phyloP scores from a whole-genome alignment of 2,888 invertebrate genomes.

The Gastracanthus pulcherrimus region DNA sequence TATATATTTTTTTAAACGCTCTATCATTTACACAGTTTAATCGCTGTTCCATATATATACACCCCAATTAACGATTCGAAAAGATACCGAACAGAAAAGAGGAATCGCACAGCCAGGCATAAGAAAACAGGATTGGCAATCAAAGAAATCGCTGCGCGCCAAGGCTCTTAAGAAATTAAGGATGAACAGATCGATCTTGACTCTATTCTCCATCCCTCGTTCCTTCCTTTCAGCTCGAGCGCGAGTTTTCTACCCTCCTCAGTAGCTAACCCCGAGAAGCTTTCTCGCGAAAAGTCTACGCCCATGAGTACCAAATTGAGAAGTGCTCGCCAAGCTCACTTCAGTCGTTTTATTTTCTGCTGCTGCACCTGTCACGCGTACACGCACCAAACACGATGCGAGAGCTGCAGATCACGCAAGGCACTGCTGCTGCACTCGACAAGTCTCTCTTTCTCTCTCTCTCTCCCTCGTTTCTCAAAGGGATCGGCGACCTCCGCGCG shows the following conservation, averaged over 20 bases:
- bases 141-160: conserved; percentile 2
- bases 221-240: background rate
- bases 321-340: no score
- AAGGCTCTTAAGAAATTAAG: conserved; percentile 35
- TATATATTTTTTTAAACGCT: no score
- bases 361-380: background rate
- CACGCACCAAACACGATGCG: background rate
- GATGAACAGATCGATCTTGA: conserved; percentile 2
- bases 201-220: background rate
- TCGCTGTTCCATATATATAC: no score
- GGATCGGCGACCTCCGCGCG: no score
- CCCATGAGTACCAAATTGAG: no score
- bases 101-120: background rate
- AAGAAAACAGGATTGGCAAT: background rate
- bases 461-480: background rate
- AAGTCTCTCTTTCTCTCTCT: background rate
- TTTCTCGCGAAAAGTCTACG: no score
- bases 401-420: no score
- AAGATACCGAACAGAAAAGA: no score
- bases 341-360: background rate
- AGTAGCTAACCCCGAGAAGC: background rate
- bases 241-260: no score
- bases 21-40: no score
- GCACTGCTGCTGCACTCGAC: no score
- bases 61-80: no score